phyloP scores from a whole-genome alignment of 2,113 vertebrate species.

The Burhinus bistriatus region DNA sequence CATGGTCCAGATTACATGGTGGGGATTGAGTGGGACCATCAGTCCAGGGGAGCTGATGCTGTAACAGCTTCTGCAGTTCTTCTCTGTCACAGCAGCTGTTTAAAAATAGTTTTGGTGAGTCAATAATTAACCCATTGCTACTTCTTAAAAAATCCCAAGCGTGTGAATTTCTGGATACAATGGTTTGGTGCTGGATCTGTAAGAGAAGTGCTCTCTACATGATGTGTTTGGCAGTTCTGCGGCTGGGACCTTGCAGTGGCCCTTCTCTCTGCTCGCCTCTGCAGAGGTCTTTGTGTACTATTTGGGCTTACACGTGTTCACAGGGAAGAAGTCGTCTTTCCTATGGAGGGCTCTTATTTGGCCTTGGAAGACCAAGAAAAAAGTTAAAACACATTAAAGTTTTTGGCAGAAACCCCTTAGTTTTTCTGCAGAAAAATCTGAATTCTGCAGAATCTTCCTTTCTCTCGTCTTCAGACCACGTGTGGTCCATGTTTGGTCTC shows the following conservation, averaged over 20 bases:
- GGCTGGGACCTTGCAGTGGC: neutral
- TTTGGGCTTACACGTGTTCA: accelerated
- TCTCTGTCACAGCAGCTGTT: neutral
- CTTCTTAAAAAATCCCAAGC: neutral
- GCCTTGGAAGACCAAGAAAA: neutral
- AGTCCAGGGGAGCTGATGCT: neutral
- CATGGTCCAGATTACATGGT: neutral
- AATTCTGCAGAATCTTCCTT: neutral
- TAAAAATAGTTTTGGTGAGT: neutral
- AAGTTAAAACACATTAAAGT: neutral
- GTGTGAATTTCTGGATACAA: neutral
- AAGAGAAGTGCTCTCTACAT: neutral
- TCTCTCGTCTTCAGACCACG: neutral
- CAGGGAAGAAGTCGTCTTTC: neutral
- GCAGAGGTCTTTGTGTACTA: neutral
- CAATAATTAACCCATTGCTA: neutral
- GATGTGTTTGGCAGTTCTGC: neutral
- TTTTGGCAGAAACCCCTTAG: neutral
- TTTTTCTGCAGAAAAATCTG: neutral
- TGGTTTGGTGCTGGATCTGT: neutral
- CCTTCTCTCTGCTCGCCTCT: neutral
- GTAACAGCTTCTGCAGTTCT: neutral
- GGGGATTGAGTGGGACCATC: neutral
- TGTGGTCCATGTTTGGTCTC: neutral
- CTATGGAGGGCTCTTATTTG: neutral